Percentiles rank a stretch among this genome's conserved stretches.
These are phyloP conservation scores for Henricia sp. DNA, from an alignment of 53 echinoderm and acorn worm genomes.

Conservation along the genomic window DNA sequence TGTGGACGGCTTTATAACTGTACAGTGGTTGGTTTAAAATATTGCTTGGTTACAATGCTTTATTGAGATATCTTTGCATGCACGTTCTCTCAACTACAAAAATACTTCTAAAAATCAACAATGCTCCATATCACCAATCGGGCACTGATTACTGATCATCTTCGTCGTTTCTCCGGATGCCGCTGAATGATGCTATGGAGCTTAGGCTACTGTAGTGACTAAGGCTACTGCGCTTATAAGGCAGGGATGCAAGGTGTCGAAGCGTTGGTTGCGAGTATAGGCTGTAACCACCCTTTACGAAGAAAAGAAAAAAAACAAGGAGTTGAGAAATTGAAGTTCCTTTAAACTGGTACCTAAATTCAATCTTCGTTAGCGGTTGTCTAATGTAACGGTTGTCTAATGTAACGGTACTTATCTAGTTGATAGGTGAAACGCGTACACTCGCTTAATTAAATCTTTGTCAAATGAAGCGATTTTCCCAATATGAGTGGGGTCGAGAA, in stretches of 20 bases:
- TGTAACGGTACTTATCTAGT: too few species aligned
- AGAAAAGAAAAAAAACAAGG: background rate
- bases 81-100: background rate
- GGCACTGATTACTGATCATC: constrained; percentile 21
- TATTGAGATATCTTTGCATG: background rate
- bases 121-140: constrained; percentile 3
- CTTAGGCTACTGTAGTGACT: constrained; percentile 38
- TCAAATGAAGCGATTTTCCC: too few species aligned
- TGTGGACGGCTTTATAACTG: constrained; percentile 3
- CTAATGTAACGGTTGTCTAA: too few species aligned
- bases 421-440: too few species aligned
- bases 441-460: too few species aligned
- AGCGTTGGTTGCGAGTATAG: constrained; percentile 11
- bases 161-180: constrained; percentile 6
- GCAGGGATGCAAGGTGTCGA: background rate
- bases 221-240: constrained; percentile 10
- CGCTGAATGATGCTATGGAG: constrained; percentile 28
- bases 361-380: too few species aligned
- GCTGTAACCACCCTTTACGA: constrained; percentile 61
- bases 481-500: too few species aligned
- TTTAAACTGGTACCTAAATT: too few species aligned
- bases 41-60: background rate
- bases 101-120: background rate
- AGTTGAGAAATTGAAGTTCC: too few species aligned
- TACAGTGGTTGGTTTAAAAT: constrained; percentile 7